phyloP scores from a whole-genome alignment of 2,797 vertebrate species.

The Momotus momota region DNA sequence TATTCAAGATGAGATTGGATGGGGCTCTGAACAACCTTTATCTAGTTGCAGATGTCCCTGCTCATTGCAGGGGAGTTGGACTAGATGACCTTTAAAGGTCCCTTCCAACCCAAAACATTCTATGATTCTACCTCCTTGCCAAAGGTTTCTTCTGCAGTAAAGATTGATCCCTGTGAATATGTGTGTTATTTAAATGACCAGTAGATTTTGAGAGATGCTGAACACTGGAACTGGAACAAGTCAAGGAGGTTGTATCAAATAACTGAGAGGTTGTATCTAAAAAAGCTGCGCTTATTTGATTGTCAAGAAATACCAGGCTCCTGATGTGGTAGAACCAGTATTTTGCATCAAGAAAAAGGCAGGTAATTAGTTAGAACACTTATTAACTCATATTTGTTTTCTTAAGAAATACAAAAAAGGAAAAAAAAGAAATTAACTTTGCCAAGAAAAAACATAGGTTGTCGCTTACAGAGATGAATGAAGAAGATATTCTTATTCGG shows the following conservation, averaged over 20 bases:
- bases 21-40: background rate
- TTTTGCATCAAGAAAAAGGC: background rate
- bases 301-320: background rate
- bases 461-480: background rate
- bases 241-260: background rate
- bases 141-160: background rate
- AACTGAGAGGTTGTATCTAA: background rate
- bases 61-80: no score
- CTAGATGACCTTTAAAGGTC: background rate
- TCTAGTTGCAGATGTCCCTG: background rate
- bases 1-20: background rate
- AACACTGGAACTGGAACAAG: background rate
- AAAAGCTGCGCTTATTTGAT: background rate
- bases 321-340: background rate
- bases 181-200: background rate
- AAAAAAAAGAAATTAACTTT: background rate
- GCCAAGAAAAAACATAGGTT: background rate
- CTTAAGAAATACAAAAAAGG: background rate
- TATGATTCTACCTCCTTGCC: background rate
- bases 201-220: background rate
- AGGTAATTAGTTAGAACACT: background rate
- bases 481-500: background rate
- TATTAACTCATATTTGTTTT: background rate
- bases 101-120: background rate
- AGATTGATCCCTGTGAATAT: background rate